These are phyloP conservation scores for Drosophila hamatofila DNA, from an alignment of 2,888 invertebrate species.

Conservation along the genomic window DNA sequence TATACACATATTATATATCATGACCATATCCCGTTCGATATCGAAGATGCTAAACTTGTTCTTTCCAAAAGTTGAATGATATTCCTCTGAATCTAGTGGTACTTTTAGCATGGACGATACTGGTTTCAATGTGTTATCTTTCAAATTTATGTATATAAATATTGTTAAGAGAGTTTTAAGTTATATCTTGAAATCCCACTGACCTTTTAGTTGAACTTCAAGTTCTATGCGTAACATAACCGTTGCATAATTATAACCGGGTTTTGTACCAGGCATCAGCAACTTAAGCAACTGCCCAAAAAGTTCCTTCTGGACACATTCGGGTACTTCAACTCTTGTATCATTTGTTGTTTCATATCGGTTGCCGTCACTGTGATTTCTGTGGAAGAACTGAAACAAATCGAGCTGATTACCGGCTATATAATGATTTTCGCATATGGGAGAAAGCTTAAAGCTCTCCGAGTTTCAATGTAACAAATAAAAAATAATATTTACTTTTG, in stretches of 20 bases:
- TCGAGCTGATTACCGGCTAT: neutral
- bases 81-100: constrained; percentile 28
- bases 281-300: constrained; percentile 65
- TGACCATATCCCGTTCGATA: constrained; percentile 66
- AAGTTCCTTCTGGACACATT: constrained; percentile 62
- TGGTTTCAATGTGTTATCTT: constrained; percentile 26
- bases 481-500: neutral
- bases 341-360: constrained; percentile 2
- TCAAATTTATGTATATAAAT: neutral
- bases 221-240: constrained; percentile 72
- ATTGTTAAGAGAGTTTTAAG: too few relatives aligned
- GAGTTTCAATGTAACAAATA: neutral
- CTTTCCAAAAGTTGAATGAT: constrained; percentile 38
- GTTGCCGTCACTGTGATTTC: neutral
- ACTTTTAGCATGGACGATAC: constrained; percentile 54
- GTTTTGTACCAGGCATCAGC: constrained; percentile 58
- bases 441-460: constrained; percentile 20
- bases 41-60: constrained; percentile 54
- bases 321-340: constrained; percentile 29
- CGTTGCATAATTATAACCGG: constrained; percentile 80
- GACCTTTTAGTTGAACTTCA: constrained; percentile 68
- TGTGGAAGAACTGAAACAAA: neutral
- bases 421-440: neutral
- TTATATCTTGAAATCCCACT: neutral
- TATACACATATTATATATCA: too few relatives aligned